Evolutionary conservation across 2,797 vertebrate genomes (phyloP), one percentile per base, ranked within the genome.

Genomic region (Oryzias dopingdopingensis): DNA sequence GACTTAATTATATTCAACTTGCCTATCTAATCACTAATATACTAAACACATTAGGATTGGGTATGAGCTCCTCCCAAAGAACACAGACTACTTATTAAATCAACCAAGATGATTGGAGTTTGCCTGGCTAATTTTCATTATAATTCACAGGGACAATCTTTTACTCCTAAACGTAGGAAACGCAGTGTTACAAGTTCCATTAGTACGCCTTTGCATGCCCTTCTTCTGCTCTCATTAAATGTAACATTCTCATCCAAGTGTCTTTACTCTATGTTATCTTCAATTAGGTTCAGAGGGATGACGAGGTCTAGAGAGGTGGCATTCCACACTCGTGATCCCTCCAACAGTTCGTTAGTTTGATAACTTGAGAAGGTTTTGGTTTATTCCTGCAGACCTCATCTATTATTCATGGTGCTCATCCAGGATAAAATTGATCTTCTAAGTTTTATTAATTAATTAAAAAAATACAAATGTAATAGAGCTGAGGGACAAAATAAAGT

Each of bases 261-360:
- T 41, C 23, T 65, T 47, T 23, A 48, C 44, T 56, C 55, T 50
- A 32, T 17, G 41, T 15, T 15, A 20, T 42, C 46, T 52, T 74
- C 29, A 37, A 43, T 58, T 47, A 48, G 58, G 24, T 55, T 47
- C 17, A 48, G 20, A n/a, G n/a, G 15, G 12, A 40, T 12, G 2
- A 50, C 6, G 15, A 64, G 45, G 52, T 67, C 59, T 53, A 44
- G 20, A 52, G 56, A 52, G 20, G 58, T 57, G 48, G 59, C 45
- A 61, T 26, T 26, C 57, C 37, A 54, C 37, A 59, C 42, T 59
- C 42, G 16, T 3, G 32, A 29, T 58, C 29, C 22, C 17, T 42
- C 5, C 20, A 51, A 41, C 14, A 26, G 24, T 57, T 56, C 26
- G 43, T 58, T 42, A 37, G 15, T 43, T 53, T 56, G 4, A 54